Conservation (phyloP, 92 coral and sea anemone species). For the Plumapathes pennacea region DNA sequence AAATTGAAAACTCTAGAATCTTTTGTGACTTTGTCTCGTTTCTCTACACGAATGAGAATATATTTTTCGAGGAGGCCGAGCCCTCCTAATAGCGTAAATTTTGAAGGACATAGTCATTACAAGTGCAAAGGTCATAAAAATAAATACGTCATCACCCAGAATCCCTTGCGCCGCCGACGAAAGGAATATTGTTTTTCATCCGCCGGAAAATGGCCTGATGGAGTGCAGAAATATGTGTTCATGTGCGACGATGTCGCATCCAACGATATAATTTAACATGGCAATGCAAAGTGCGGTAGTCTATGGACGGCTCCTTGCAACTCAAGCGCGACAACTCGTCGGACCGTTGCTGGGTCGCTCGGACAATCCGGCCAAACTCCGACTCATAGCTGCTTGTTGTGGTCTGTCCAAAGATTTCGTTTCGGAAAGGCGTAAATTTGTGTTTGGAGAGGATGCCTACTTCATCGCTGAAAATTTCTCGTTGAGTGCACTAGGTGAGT, state of each 20-base stretch:
- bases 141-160: too few species aligned
- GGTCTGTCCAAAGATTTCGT: conserved; percentile 88
- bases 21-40: too few species aligned
- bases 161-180: too few species aligned
- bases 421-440: conserved; percentile 63
- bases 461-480: conserved; percentile 73
- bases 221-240: too few species aligned
- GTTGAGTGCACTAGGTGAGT: conserved; percentile 82
- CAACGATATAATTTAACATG: conserved; percentile 42
- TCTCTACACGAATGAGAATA: too few species aligned
- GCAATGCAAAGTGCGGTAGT: conserved; percentile 96
- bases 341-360: conserved; percentile 72
- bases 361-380: conserved; percentile 49
- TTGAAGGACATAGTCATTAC: too few species aligned
- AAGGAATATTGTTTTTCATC: too few species aligned
- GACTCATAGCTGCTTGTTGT: conserved; percentile 84
- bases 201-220: too few species aligned
- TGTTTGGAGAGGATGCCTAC: conserved; percentile 94
- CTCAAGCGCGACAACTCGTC: conserved; percentile 79
- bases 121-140: too few species aligned
- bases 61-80: too few species aligned
- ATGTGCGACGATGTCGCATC: neutral
- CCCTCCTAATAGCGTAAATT: too few species aligned
- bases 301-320: conserved; percentile 83
- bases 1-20: too few species aligned